Base-by-base conservation (phyloP, 2,797 vertebrate genomes). In the Peromyscus attwateri region DNA sequence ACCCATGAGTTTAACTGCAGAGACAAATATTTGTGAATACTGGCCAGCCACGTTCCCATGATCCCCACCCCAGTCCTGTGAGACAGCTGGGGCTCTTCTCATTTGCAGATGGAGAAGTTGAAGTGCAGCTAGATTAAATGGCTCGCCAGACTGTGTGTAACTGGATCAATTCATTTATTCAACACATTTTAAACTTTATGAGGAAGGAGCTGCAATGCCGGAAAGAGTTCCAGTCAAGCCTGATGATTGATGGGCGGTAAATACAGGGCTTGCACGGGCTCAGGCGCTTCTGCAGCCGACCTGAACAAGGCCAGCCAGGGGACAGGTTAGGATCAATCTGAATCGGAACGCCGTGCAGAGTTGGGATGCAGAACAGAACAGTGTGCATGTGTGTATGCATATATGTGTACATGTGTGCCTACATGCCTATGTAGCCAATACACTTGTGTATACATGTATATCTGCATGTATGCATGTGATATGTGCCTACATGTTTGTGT, bases 121-220 rank as follows among this genome's bases (percentile, higher is more conserved):
- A 83, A 76, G 68, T 14, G 55, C 71, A n/a, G 73, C 27, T 81
- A 80, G 79, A 79, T 83, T 76, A 70, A 89, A 27, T 0, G 64
- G 87, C 66, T 77, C 23, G 29, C 70, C 23, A 25, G 29, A 17
- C 27, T 76, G 25, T 82, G 68, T 60, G 82, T 40, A 66, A 12
- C 90, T 16, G 6, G 27, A 80, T 83, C 77, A 14, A 2, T 93
- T 87, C 91, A 71, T 92, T 95, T 82, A 82, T 92, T 92, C 93
- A 73, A 70, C 66, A 76, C 64, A 3, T 81, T 43, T 66, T 29
- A 70, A 91, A 79, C 73, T 64, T 71, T 31, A 13, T 13, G 17
- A 17, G 64, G 21, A 40, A 94, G 64, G 11, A 57, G 49, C 7
- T 7, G 1, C 16, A 6, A 1, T 21, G 76, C 70, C 55, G 40